phyloP scores from a whole-genome alignment of 2,113 vertebrate genomes.

The Polypterus senegalus region DNA sequence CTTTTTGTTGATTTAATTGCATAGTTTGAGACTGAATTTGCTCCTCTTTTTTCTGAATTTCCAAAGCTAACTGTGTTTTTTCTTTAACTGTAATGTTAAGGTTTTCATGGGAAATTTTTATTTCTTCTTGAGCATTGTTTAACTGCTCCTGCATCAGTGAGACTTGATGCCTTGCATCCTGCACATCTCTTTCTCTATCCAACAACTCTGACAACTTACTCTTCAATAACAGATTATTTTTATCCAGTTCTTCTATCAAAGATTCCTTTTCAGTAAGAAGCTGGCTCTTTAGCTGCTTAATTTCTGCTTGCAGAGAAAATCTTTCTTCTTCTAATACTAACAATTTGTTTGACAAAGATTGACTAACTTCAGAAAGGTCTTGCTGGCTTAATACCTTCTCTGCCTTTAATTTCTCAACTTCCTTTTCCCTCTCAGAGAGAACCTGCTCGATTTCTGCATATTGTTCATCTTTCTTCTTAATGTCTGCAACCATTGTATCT shows the following conservation, averaged over 20 bases:
- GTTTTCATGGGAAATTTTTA: constrained; percentile 27
- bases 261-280: constrained; percentile 29
- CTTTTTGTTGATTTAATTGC: constrained; percentile 62
- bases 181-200: constrained; percentile 29
- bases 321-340: constrained; percentile 22
- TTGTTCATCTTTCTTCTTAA: constrained; percentile 51
- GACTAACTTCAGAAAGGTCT: constrained; percentile 23
- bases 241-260: constrained; percentile 32
- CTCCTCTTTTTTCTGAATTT: constrained; percentile 44
- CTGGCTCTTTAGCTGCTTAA: constrained; percentile 27
- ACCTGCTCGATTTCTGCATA: constrained; percentile 31
- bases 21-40: constrained; percentile 39
- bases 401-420: constrained; percentile 32
- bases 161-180: constrained; percentile 29
- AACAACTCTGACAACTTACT: constrained; percentile 28
- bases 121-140: constrained; percentile 29
- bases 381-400: constrained; percentile 23
- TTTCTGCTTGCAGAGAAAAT: constrained; percentile 23
- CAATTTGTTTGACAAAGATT: constrained; percentile 26
- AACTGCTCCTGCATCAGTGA: constrained; percentile 35
- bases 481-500: constrained; percentile 41
- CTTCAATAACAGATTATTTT: constrained; percentile 21
- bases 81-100: constrained; percentile 29
- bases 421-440: constrained; percentile 41
- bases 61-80: constrained; percentile 25